Conservation (phyloP, 1,140 invertebrate genomes). For the Rhyzopertha dominica region DNA sequence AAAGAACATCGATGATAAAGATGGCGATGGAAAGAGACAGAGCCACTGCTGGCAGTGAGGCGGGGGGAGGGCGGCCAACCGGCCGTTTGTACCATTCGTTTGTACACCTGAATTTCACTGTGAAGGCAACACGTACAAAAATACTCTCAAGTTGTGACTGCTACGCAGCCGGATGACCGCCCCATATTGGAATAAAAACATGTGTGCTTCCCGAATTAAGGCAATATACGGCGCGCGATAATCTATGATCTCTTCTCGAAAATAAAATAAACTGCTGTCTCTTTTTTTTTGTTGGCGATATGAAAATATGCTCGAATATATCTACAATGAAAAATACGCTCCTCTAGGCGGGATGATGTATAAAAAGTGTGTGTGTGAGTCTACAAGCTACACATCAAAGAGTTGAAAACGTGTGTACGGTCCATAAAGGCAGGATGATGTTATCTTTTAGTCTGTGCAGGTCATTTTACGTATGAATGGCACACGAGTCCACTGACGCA, state of each 20-base stretch:
- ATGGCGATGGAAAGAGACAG: constrained; percentile 36
- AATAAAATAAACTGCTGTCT: constrained; percentile 43
- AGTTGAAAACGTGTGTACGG: constrained; percentile 40
- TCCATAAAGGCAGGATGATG: constrained; percentile 39
- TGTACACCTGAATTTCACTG: too few species aligned
- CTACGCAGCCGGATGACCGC: too few species aligned
- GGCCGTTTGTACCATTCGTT: too few species aligned
- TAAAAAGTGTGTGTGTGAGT: constrained; percentile 45
- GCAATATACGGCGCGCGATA: constrained; percentile 43
- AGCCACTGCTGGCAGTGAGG: constrained; percentile 42
- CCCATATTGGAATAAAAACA: constrained; percentile 34
- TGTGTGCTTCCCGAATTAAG: constrained; percentile 36
- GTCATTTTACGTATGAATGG: constrained; percentile 20
- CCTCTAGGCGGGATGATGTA: constrained; percentile 31
- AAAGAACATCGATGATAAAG: constrained; percentile 29
- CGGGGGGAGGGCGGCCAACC: too few species aligned
- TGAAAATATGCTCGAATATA: constrained; percentile 46
- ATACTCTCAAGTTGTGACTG: too few species aligned
- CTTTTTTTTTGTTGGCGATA: constrained; percentile 35
- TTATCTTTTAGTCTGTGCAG: constrained; percentile 12
- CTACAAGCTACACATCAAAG: constrained; percentile 42
- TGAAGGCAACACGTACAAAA: too few species aligned
- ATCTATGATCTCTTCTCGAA: too few species aligned
- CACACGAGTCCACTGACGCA: too few species aligned
- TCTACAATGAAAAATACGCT: constrained; percentile 43